Conservation (phyloP, 35 echinoderm and acorn worm species). For the Apostichopus japonicus region DNA sequence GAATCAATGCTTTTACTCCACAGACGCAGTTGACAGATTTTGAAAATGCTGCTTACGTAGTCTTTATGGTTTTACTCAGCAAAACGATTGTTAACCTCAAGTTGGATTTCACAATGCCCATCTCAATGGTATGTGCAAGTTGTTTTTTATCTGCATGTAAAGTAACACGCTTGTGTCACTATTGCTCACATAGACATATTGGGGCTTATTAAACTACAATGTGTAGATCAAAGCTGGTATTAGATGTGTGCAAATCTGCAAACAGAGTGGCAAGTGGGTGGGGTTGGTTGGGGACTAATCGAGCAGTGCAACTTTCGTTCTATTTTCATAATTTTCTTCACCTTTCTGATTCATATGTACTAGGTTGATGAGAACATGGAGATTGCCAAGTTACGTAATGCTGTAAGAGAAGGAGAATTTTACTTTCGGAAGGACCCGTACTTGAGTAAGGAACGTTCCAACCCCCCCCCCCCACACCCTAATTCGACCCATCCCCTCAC, state of each 20-base stretch:
- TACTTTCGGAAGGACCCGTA: slow-evolving; percentile 4
- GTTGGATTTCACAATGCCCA: slow-evolving; percentile 81
- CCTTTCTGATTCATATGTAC: too few species aligned
- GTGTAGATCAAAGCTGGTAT: too few species aligned
- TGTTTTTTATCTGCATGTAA: background rate
- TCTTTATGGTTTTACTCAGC: slow-evolving; percentile 81
- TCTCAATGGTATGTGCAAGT: slow-evolving; percentile 77
- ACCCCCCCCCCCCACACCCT: too few species aligned
- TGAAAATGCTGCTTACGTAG: slow-evolving; percentile 96
- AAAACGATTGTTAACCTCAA: slow-evolving; percentile 72
- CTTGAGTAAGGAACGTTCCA: background rate
- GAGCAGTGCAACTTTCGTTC: too few species aligned
- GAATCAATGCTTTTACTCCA: too few species aligned
- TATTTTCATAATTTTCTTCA: too few species aligned
- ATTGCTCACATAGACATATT: too few species aligned
- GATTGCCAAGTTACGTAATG: background rate
- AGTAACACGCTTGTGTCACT: background rate
- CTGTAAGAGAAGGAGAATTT: background rate
- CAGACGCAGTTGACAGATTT: slow-evolving; percentile 94
- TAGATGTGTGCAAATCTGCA: too few species aligned
- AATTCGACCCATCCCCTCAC: too few species aligned
- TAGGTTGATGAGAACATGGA: slow-evolving; percentile 17
- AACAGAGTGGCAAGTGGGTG: too few species aligned
- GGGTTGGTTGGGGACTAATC: too few species aligned
- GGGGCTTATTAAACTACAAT: too few species aligned